A percentile compares a stretch with the other conserved stretches of the same genome.
These are phyloP conservation scores for Paramormyrops hopkinsi DNA, from an alignment of 2,797 vertebrate genomes.

Conservation along the genomic window DNA sequence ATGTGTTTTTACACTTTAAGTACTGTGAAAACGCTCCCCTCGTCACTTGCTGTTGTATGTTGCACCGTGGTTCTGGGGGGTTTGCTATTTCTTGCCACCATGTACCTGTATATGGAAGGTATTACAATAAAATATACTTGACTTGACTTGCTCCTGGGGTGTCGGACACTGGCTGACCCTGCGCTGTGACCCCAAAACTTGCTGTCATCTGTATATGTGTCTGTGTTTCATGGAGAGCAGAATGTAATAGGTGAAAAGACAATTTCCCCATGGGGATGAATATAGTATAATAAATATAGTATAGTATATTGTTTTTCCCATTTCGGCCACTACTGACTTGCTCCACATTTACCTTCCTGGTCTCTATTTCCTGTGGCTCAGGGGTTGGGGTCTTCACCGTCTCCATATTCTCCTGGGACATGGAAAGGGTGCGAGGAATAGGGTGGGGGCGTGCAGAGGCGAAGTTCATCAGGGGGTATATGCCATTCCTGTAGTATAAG, in stretches of 20 bases:
- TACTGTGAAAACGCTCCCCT: neutral
- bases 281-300: neutral
- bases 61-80: neutral
- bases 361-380: slow-evolving; percentile 87
- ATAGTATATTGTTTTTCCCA: neutral
- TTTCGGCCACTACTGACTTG: neutral
- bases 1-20: neutral
- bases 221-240: neutral
- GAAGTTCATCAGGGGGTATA: slow-evolving; percentile 96
- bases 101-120: neutral
- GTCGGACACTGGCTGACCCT: neutral
- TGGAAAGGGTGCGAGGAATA: slow-evolving; percentile 74
- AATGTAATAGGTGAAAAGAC: neutral
- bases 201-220: neutral
- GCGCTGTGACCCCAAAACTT: neutral
- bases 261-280: neutral
- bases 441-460: slow-evolving; percentile 77
- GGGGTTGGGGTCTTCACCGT: slow-evolving; percentile 86
- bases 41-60: neutral
- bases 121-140: neutral
- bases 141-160: neutral
- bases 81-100: neutral
- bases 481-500: slow-evolving; percentile 74
- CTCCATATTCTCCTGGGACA: slow-evolving; percentile 84
- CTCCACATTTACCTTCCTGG: slow-evolving; percentile 70